Percentiles rank a stretch among this genome's conserved stretches.
Evolutionary conservation across 2,113 vertebrate species (phyloP).

Genomic region (Ictalurus punctatus): DNA sequence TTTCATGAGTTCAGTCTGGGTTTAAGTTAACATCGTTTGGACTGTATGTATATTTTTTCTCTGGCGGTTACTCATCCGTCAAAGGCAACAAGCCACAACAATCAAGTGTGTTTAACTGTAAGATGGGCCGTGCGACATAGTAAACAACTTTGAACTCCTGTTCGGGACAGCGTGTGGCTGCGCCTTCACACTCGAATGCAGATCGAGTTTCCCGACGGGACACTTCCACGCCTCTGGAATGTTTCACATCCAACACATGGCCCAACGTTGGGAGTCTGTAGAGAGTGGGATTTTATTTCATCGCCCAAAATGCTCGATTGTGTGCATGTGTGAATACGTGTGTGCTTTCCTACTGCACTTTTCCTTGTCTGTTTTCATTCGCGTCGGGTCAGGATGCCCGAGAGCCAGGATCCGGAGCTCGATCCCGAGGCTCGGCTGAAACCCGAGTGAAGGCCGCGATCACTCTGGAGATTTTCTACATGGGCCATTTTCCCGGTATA

Average conservation of each 20-base stretch:
- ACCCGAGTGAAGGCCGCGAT: conserved; percentile 13
- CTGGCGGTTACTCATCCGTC: conserved; percentile 50
- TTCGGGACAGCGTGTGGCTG: conserved; percentile 42
- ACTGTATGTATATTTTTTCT: neutral
- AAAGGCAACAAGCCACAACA: conserved; percentile 49
- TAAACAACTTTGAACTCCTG: conserved; percentile 56
- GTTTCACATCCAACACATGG: conserved; percentile 66
- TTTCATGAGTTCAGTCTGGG: neutral
- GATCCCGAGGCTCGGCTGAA: neutral
- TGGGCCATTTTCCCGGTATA: neutral
- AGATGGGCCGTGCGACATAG: conserved; percentile 45
- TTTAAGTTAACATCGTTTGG: neutral
- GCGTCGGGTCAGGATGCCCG: neutral
- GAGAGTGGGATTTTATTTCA: conserved; percentile 62
- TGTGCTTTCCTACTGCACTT: conserved; percentile 35
- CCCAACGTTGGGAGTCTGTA: conserved; percentile 36
- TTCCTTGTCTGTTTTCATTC: conserved; percentile 42
- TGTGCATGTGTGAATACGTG: conserved; percentile 18
- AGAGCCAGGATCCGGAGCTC: neutral
- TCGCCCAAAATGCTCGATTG: conserved; percentile 9
- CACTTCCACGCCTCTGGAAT: conserved; percentile 70
- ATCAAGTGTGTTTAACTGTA: conserved; percentile 51
- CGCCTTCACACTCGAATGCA: conserved; percentile 14
- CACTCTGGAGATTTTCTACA: conserved; percentile 6
- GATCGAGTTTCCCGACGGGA: conserved; percentile 66